Conservation (phyloP, 2,797 vertebrate species). For the Eremophila alpestris region DNA sequence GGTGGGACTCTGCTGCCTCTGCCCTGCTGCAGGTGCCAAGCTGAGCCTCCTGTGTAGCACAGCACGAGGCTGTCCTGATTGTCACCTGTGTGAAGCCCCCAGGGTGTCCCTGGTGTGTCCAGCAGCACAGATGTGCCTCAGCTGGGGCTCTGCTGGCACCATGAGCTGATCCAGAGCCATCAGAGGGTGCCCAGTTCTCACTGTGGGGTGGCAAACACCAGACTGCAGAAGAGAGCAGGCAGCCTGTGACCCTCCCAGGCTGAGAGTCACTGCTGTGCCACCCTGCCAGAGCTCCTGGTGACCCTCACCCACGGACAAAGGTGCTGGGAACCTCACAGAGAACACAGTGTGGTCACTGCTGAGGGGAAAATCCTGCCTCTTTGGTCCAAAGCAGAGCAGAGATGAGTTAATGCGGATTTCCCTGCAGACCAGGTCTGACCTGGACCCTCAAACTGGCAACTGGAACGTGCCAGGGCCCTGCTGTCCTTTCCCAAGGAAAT, state of each 20-base stretch:
- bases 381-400: not conserved
- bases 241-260: not conserved
- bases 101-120: not conserved
- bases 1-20: not conserved
- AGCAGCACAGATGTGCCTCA: not conserved
- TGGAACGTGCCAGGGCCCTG: rapidly evolving
- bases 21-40: not conserved
- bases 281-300: not conserved
- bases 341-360: not conserved
- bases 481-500: not conserved
- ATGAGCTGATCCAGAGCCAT: not conserved
- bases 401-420: not conserved
- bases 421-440: rapidly evolving
- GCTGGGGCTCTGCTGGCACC: not conserved
- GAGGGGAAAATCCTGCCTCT: not conserved
- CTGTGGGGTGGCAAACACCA: rapidly evolving
- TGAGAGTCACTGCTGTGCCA: not conserved
- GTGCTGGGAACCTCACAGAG: not conserved
- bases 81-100: not conserved
- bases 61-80: not conserved
- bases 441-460: not conserved
- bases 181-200: not conserved
- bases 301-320: not conserved
- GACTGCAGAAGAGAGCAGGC: not conserved
- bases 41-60: not conserved